Conservation (phyloP, 2,797 vertebrate species). For the Schizothorax lantsangensis region DNA sequence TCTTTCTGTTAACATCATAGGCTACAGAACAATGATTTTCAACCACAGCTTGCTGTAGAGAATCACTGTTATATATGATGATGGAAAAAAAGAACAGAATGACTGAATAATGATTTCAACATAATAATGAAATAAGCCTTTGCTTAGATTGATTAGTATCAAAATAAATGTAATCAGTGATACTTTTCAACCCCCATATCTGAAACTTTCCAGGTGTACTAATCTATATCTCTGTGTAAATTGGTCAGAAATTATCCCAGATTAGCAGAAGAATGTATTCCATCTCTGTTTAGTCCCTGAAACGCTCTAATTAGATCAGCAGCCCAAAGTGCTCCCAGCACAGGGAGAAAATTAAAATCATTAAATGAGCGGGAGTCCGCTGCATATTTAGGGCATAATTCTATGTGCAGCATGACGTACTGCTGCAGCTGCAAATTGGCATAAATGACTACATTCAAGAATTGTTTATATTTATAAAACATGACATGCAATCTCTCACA, state of each 20-base stretch:
- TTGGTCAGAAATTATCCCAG: constrained; percentile 28
- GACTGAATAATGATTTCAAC: neutral
- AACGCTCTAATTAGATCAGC: constrained; percentile 66
- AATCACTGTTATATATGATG: neutral
- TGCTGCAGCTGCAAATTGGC: constrained; percentile 40
- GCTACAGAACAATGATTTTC: neutral
- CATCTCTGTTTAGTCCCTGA: constrained; percentile 50
- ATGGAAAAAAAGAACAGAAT: neutral
- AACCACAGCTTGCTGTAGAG: neutral
- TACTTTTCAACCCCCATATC: neutral
- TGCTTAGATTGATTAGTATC: constrained; percentile 1
- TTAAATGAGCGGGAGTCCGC: constrained; percentile 56
- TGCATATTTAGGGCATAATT: constrained; percentile 37
- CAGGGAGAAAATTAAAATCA: constrained; percentile 63
- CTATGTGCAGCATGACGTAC: constrained; percentile 6
- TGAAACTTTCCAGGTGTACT: constrained; percentile 13
- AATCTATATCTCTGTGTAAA: neutral
- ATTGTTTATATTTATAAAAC: constrained; percentile 33
- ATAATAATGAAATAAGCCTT: neutral
- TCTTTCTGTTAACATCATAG: neutral
- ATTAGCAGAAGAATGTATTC: constrained; percentile 37
- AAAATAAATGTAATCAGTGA: constrained; percentile 1
- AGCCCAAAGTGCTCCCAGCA: constrained; percentile 61
- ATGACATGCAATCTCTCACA: constrained; percentile 21
- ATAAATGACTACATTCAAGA: constrained; percentile 38